These are phyloP conservation scores for Chrosomus eos DNA, from an alignment of 2,797 vertebrate genomes.

Conservation along the genomic window DNA sequence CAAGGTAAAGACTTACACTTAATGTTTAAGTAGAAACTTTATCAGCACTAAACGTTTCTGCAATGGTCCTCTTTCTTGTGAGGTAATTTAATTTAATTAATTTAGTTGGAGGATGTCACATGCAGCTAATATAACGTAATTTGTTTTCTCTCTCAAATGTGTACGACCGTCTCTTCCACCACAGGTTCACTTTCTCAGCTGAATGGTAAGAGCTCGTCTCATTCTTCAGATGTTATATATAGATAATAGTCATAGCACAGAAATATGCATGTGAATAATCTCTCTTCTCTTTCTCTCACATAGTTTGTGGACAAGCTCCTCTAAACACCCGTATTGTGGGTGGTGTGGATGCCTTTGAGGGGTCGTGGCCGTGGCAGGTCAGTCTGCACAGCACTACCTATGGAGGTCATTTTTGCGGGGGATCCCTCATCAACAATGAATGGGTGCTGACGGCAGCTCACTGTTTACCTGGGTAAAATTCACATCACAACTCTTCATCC, in stretches of 20 bases:
- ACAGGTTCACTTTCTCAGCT: slow-evolving; percentile 47
- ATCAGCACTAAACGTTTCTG: neutral
- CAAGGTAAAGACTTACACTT: slow-evolving; percentile 35
- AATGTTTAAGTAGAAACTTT: neutral
- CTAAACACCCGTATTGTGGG: slow-evolving; percentile 49
- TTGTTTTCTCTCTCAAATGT: neutral
- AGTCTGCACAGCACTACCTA: slow-evolving; percentile 26
- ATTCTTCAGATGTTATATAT: neutral
- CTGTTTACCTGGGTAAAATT: slow-evolving; percentile 42
- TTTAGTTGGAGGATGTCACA: neutral
- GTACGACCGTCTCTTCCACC: neutral
- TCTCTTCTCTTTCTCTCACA: neutral
- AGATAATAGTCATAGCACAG: neutral
- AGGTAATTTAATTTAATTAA: neutral
- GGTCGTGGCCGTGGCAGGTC: slow-evolving; percentile 57
- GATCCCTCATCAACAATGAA: slow-evolving; percentile 51
- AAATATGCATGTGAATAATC: neutral
- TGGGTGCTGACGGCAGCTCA: slow-evolving; percentile 55
- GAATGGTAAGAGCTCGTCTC: slow-evolving; percentile 27
- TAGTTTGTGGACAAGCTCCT: slow-evolving; percentile 51
- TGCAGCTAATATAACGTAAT: neutral
- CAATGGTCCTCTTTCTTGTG: neutral
- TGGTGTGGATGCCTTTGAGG: slow-evolving; percentile 24
- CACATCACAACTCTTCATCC: neutral
- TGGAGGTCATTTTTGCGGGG: slow-evolving; percentile 52